Evolutionary conservation across 1,140 invertebrate species (phyloP), one percentile per base, ranked within the genome.

Genomic region (Archegozetes longisetosus): DNA sequence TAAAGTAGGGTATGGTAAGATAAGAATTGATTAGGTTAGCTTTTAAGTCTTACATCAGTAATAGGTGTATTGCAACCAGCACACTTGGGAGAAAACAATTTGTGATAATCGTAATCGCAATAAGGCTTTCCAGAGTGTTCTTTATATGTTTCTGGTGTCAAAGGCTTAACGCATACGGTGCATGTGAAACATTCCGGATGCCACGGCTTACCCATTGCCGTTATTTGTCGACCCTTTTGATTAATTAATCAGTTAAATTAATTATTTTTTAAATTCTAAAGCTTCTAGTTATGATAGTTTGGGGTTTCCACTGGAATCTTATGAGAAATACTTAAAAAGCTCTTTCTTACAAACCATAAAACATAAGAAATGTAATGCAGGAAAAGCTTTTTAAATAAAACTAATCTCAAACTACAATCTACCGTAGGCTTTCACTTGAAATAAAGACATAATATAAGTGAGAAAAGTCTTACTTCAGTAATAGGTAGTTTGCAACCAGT

Each of bases 51-150:
- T 57, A 57, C 55, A 48, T 98, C 94, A 66, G 96, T 79, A 73
- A 98, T 98, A 12, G 95, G 89, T 64, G 91, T 92, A 73, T 95
- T 95, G 78, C 95, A 99, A 73, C 95, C 96, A 60, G 88, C 88
- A 76, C 96, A 99, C 68, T 91, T 79, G 1, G 95, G 95, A 59
- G 92, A 94, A 76, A 98, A 99, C 50, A 98, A 78, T 68, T 94
- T 92, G 73, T 98, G 93, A 71, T 98, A 98, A 72, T 98, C 95
- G 4, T 84, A 81, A 72, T 99, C 96, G 76, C 96, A 99, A 73
- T 96, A 99, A 1, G 55, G 55, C 24, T 57, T 57, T 29, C 55
- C 55, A 17, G 40, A 9, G 28, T 57, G 28, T n/a, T 58, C 57
- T 25, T 51, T 49, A 24, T 49, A 58, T 12, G 6, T 58, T 12